Evolutionary conservation across 1,140 invertebrate genomes (phyloP), one percentile per base, ranked within the genome.

Genomic region (Dufourea novaeangliae): DNA sequence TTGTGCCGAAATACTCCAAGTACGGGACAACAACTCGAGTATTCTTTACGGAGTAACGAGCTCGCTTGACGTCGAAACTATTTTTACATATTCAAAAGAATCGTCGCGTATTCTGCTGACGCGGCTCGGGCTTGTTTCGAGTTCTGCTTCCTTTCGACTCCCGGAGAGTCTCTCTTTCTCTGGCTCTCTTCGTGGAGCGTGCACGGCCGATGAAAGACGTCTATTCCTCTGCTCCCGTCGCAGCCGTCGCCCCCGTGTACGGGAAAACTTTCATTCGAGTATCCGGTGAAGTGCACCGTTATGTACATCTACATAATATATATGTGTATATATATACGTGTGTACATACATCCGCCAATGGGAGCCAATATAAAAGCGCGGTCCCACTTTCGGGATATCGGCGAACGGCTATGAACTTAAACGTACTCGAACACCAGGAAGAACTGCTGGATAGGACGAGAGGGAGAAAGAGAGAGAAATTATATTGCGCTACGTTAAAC

Each of bases 221-320:
- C 46, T 46, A 14, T 46, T 27, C 29, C 56, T 25, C 27, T 17
- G 29, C 41, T 37, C 39, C n/a, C 37, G 67, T 56, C 20, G 29
- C 56, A 37, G 32, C 39, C 34, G 52, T 37, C 22, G 27, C n/a
- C 29, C 8, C 6, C 8, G 56, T 22, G 25, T 1, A 12, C 22
- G 67, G 69, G 17, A 72, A 72, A 50, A 62, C 32, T 72, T 72
- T 62, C 69, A 62, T 62, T 27, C 57, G 69, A 71, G 56, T 61
- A 37, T 71, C 29, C 41, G 37, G n/a, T 17, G 57, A 37, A 71
- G 69, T 50, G 61, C 71, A 54, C 22, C 32, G 57, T 62, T 62
- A 62, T 62, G n/a, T 62, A 25, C 59, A 62, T 62, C 59, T 39
- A 41, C 34, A 62, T 62, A 62, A 62, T 62, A 62, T 37, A 39